Percentiles rank a stretch among this genome's conserved stretches.
These are phyloP conservation scores for Rhizoglyphus robini DNA, from an alignment of 1,140 invertebrate genomes.

Conservation along the genomic window DNA sequence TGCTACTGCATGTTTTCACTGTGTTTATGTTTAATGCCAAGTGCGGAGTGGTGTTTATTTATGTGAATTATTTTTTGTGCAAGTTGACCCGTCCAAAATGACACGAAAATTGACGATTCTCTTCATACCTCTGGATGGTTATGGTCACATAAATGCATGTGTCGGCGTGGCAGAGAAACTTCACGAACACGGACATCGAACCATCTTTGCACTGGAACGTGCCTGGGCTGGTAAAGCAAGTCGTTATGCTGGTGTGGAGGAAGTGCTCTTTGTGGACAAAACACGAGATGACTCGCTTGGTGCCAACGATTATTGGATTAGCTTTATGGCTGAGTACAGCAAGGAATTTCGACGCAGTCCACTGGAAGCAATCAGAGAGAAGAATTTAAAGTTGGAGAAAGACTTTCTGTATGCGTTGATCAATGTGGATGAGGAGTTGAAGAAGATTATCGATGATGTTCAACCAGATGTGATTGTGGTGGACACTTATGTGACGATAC, in stretches of 20 bases:
- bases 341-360: background rate
- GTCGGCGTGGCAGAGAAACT: conserved; percentile 13
- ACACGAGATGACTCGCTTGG: background rate
- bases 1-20: too few relatives aligned
- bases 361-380: background rate
- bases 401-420: background rate
- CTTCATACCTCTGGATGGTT: background rate
- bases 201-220: background rate
- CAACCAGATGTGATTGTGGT: conserved; percentile 19
- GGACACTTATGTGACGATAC: conserved; percentile 9
- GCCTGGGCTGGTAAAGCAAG: conserved; percentile 4
- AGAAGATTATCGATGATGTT: background rate
- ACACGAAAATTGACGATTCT: background rate
- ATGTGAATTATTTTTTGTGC: too few relatives aligned
- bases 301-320: conserved; percentile 13
- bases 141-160: conserved; percentile 4
- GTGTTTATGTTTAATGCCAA: too few relatives aligned
- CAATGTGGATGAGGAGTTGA: conserved; percentile 1
- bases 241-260: conserved; percentile 1
- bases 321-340: background rate
- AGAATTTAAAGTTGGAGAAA: background rate
- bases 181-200: background rate
- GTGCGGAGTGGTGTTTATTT: too few relatives aligned
- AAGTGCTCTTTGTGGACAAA: conserved; percentile 4
- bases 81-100: too few relatives aligned